Percentiles rank a stretch among this genome's conserved stretches.
Conservation (phyloP, 2,888 invertebrate genomes). For the Drosophila percnosoma region DNA sequence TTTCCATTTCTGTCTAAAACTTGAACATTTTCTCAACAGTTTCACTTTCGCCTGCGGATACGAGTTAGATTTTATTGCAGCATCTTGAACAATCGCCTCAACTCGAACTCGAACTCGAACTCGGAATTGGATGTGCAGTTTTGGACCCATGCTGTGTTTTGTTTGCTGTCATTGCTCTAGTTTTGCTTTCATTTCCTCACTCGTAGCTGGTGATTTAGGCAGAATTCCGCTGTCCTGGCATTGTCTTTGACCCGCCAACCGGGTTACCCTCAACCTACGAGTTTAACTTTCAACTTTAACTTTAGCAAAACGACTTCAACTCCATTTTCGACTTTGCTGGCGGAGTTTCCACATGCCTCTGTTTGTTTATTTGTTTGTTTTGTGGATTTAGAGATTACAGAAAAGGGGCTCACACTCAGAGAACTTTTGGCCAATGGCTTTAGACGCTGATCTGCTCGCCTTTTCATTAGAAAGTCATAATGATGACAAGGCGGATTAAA, state of each 20-base stretch:
- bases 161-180: conserved; percentile 55
- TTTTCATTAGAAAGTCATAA: conserved; percentile 73
- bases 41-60: conserved; percentile 48
- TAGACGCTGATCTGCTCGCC: conserved; percentile 38
- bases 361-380: conserved; percentile 61
- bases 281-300: conserved; percentile 19
- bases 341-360: conserved; percentile 38
- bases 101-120: conserved; percentile 7
- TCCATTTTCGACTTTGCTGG: conserved; percentile 19
- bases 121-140: conserved; percentile 34
- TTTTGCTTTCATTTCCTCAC: conserved; percentile 24
- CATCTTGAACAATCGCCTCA: conserved; percentile 82
- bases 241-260: conserved; percentile 43
- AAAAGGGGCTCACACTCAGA: conserved; percentile 10
- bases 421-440: conserved; percentile 37
- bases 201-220: conserved; percentile 56
- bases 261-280: conserved; percentile 43
- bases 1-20: conserved; percentile 56
- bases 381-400: conserved; percentile 34
- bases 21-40: conserved; percentile 17
- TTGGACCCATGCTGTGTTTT: conserved; percentile 55
- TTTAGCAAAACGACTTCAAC: conserved; percentile 25
- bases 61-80: conserved; percentile 83
- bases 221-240: conserved; percentile 35
- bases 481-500: conserved; percentile 52